Evolutionary conservation across 2,888 invertebrate genomes (phyloP), one percentile per base, ranked within the genome.

Genomic region (Tillus elongatus): DNA sequence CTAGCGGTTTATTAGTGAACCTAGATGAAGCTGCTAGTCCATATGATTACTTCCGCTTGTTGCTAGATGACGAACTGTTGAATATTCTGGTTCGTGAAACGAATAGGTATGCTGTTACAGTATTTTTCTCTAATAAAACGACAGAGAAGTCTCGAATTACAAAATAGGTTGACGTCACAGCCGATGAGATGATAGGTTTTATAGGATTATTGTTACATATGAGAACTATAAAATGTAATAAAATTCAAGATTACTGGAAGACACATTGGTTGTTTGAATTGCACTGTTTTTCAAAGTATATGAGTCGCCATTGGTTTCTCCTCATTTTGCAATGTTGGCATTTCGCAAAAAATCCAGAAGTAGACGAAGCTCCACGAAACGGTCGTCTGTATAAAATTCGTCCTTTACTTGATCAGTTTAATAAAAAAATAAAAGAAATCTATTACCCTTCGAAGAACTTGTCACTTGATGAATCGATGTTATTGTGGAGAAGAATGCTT

Each of bases 401-500:
- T 27, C 38, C 29, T 14, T 33, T 36, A 4, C 28, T 29, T 10
- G 26, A 38, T 33, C 26, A 13, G 16, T 32, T 39, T 16, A 35
- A 42, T 8, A 24, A 24, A 24, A 24, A 32, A 36, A 41, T 39
- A 36, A 26, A 43, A 30, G 33, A 37, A 24, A 30, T 42, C 26
- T 38, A 37, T 40, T 30, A 34, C 11, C 45, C 49, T 24, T 37
- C 37, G 33, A 38, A 44, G 39, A 36, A 40, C 13, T 30, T n/a
- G n/a, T n/a, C n/a, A n/a, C n/a, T n/a, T n/a, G n/a, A n/a, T n/a
- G n/a, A n/a, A n/a, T n/a, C n/a, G 10, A 38, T 39, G 35, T 29
- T 41, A 39, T 37, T 48, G 14, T 51, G 51, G 49, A 38, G 44
- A 27, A 52, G 53, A 8, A 29, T 53, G 19, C 39, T 55, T 1